A percentile compares a stretch with the other conserved stretches of the same genome.
Evolutionary conservation across 2,113 vertebrate species (phyloP).

Genomic region (Scytalopus superciliaris): DNA sequence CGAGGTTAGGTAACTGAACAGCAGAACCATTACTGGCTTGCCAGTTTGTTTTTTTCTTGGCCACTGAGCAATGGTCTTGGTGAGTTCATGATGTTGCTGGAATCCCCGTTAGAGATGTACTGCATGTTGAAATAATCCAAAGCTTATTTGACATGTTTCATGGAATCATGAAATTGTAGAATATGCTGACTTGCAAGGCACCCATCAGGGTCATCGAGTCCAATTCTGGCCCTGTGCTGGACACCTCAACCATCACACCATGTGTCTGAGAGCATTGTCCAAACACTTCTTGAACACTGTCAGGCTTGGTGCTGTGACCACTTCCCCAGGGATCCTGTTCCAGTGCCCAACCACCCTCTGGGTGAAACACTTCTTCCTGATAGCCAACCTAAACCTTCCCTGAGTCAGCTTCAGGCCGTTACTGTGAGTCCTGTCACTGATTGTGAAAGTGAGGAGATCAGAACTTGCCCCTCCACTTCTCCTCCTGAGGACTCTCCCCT

Average conservation of each 20-base stretch:
- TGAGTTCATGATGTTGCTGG: neutral
- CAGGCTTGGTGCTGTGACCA: neutral
- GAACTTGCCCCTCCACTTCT: neutral
- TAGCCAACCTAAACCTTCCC: neutral
- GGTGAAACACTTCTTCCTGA: neutral
- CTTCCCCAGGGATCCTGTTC: neutral
- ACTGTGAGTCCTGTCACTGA: neutral
- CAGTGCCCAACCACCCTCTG: neutral
- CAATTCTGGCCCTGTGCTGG: neutral
- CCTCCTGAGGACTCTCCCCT: neutral
- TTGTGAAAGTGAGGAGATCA: neutral
- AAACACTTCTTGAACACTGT: neutral
- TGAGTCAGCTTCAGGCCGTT: neutral
- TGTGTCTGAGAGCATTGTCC: neutral
- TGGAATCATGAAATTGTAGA: neutral
- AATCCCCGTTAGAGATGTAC: neutral
- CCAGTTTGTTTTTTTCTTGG: neutral
- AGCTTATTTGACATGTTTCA: neutral
- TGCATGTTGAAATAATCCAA: rapidly evolving
- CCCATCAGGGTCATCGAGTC: neutral
- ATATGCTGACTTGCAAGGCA: neutral
- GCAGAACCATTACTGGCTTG: neutral
- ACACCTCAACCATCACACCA: neutral
- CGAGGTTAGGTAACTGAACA: neutral
- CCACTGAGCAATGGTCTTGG: neutral